phyloP scores from a whole-genome alignment of 2,888 invertebrate species.

The Erannis defoliaria region DNA sequence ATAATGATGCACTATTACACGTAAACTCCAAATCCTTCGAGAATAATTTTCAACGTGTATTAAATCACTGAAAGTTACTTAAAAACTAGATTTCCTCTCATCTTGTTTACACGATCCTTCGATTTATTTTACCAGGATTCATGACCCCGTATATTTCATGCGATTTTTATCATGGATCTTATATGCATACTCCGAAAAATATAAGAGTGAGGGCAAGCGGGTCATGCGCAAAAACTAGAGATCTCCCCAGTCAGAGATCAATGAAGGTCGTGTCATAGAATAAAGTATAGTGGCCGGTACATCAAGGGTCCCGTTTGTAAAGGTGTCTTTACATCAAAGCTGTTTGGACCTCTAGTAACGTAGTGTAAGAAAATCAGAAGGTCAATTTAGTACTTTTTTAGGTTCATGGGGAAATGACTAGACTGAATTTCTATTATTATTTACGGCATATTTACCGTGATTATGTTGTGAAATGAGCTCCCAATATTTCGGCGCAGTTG shows the following conservation, averaged over 20 bases:
- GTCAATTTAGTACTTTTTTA: neutral
- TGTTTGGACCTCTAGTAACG: slow-evolving; percentile 1
- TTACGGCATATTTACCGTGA: too few species aligned
- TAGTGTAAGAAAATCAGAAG: neutral
- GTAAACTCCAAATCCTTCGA: too few species aligned
- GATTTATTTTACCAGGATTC: too few species aligned
- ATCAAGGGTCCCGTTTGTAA: slow-evolving; percentile 10
- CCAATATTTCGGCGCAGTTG: too few species aligned
- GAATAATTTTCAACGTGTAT: too few species aligned
- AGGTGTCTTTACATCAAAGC: slow-evolving; percentile 18
- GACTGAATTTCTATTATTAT: too few species aligned
- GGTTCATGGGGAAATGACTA: neutral
- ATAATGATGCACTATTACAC: too few species aligned
- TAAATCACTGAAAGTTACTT: too few species aligned
- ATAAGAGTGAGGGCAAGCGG: neutral
- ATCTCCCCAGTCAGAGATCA: slow-evolving; percentile 1
- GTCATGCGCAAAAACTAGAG: slow-evolving; percentile 6
- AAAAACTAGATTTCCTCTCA: too few species aligned
- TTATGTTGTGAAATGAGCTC: too few species aligned
- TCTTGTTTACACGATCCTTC: too few species aligned
- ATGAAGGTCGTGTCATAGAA: neutral
- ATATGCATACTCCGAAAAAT: neutral
- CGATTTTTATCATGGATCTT: neutral
- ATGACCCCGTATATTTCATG: too few species aligned
- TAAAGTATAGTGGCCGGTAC: slow-evolving; percentile 2